Percentiles rank a stretch among this genome's conserved stretches.
These are phyloP conservation scores for Empidonax traillii DNA, from an alignment of 2,113 vertebrate species.

Conservation along the genomic window DNA sequence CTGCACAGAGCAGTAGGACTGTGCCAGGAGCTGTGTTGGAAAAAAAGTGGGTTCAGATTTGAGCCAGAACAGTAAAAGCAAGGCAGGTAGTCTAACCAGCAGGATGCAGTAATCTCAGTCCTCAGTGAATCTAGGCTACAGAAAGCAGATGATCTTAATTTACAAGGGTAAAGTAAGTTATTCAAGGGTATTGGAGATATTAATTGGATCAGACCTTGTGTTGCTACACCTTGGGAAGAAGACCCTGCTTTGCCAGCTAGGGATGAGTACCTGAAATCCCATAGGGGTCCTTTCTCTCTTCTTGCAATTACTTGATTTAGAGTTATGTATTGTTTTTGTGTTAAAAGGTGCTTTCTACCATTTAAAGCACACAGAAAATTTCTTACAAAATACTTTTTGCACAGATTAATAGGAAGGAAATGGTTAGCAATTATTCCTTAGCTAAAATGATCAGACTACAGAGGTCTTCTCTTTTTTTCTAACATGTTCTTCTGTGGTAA, in stretches of 20 bases:
- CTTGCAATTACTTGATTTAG: neutral
- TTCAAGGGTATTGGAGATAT: neutral
- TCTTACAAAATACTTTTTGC: neutral
- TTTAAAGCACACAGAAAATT: neutral
- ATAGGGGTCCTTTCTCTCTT: rapidly evolving
- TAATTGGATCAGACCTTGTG: neutral
- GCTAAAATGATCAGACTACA: neutral
- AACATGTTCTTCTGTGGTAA: neutral
- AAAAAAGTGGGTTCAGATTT: neutral
- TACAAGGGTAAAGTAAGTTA: neutral
- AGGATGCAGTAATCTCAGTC: neutral
- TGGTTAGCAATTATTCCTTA: neutral
- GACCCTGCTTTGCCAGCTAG: neutral
- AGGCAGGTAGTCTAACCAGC: neutral
- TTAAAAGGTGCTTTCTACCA: neutral
- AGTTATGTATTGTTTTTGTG: neutral
- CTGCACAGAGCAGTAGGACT: neutral
- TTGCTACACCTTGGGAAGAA: neutral
- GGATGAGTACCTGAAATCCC: neutral
- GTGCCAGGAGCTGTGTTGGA: neutral
- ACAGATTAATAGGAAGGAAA: neutral
- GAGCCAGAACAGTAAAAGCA: neutral
- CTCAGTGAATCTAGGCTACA: neutral
- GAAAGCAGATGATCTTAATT: neutral
- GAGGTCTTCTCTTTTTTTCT: neutral